Conservation (phyloP, 2,888 invertebrate species). For the Standfussiana lucernea region DNA sequence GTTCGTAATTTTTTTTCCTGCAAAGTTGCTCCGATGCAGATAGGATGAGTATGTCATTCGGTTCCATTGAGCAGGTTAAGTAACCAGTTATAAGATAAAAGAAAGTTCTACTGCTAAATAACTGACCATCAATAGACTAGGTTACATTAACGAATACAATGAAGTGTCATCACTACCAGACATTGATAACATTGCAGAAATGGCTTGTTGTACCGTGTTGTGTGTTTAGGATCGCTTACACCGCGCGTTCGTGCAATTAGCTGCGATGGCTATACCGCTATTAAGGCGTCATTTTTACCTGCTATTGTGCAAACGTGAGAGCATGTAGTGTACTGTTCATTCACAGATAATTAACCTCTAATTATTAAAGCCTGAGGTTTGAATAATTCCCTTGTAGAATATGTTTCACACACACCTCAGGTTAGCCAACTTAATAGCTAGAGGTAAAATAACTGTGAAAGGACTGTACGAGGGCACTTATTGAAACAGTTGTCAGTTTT, state of each 20-base stretch:
- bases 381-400: background rate
- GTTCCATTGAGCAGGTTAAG: background rate
- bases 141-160: conserved; percentile 3
- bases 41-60: background rate
- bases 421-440: background rate
- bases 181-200: conserved; percentile 11
- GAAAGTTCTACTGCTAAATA: background rate
- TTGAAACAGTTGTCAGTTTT: background rate
- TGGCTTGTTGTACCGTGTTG: conserved; percentile 19
- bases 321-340: background rate
- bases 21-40: background rate
- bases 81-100: background rate
- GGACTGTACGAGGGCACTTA: background rate
- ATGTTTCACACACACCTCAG: background rate
- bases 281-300: conserved; percentile 18
- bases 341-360: background rate
- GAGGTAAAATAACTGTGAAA: background rate
- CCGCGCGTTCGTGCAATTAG: conserved; percentile 33
- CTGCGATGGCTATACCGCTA: conserved; percentile 19
- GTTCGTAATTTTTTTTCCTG: background rate
- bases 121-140: background rate
- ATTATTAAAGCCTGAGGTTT: background rate
- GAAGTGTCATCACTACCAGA: conserved; percentile 1
- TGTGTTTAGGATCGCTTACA: conserved; percentile 53
- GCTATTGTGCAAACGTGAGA: conserved; percentile 12